phyloP scores from a whole-genome alignment of 1,140 invertebrate species.

The Pseudomyrmex pallidus region DNA sequence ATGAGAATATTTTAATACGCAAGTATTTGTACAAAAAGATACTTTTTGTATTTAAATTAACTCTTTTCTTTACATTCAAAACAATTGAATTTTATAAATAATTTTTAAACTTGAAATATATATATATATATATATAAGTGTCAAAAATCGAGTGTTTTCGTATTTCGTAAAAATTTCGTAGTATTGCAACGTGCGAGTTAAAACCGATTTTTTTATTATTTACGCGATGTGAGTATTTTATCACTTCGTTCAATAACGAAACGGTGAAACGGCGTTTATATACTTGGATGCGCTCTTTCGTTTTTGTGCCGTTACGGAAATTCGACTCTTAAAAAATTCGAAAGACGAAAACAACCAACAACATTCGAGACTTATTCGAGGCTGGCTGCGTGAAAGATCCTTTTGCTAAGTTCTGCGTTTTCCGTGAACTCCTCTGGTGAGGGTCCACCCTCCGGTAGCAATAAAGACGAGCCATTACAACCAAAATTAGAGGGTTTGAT shows the following conservation, averaged over 20 bases:
- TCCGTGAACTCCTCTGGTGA: constrained; percentile 29
- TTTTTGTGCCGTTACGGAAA: constrained; percentile 66
- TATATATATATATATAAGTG: too few relatives aligned
- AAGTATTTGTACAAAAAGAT: too few relatives aligned
- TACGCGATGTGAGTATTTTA: background rate
- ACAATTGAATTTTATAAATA: too few relatives aligned
- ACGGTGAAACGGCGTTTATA: constrained; percentile 53
- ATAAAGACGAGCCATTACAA: constrained; percentile 78
- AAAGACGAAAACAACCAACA: constrained; percentile 67
- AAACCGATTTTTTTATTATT: constrained; percentile 40
- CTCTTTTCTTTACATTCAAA: background rate
- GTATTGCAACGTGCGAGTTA: background rate
- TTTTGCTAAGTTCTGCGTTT: constrained; percentile 44
- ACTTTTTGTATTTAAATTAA: background rate
- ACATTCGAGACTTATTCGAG: constrained; percentile 56
- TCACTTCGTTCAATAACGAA: background rate
- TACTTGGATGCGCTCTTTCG: constrained; percentile 56
- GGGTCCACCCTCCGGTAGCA: constrained; percentile 64
- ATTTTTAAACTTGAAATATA: background rate
- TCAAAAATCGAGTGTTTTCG: background rate
- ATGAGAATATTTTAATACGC: too few relatives aligned
- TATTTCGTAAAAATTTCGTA: background rate
- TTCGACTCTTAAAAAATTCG: constrained; percentile 45
- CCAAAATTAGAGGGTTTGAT: constrained; percentile 82
- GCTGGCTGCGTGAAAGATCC: constrained; percentile 53